These are phyloP conservation scores for Hyles vespertilio DNA, from an alignment of 1,140 invertebrate genomes.

Conservation along the genomic window DNA sequence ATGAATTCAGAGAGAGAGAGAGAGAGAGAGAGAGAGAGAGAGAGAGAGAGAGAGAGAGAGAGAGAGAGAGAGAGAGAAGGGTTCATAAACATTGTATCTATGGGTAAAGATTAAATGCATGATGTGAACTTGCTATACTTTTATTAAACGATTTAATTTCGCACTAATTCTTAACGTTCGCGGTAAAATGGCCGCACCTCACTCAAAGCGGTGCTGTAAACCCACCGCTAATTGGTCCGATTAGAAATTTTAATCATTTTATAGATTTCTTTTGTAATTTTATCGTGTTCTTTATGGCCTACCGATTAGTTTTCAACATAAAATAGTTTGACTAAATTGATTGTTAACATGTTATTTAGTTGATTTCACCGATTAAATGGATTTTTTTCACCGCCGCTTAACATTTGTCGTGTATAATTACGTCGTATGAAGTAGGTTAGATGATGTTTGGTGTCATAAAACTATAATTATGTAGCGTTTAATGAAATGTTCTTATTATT, in stretches of 20 bases:
- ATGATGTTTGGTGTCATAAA: too few species aligned
- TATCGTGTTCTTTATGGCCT: slow-evolving; percentile 61
- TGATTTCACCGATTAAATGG: slow-evolving; percentile 61
- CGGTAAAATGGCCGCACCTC: not conserved
- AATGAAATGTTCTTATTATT: too few species aligned
- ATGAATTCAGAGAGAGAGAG: too few species aligned
- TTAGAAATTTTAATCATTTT: slow-evolving; percentile 69
- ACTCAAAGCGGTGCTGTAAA: slow-evolving; percentile 50
- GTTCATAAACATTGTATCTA: too few species aligned
- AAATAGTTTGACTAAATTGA: slow-evolving; percentile 61
- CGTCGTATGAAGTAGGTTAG: slow-evolving; percentile 14
- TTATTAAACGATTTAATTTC: too few species aligned
- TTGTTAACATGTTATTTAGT: slow-evolving; percentile 63
- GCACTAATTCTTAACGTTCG: too few species aligned
- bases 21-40: too few species aligned
- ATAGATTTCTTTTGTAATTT: slow-evolving; percentile 71
- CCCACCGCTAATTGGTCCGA: slow-evolving; percentile 61
- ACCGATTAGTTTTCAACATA: slow-evolving; percentile 59
- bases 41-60: too few species aligned
- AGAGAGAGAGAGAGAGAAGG: too few species aligned
- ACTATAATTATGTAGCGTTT: too few species aligned
- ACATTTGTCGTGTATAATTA: slow-evolving; percentile 29
- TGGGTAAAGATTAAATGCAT: too few species aligned
- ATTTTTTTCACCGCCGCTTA: slow-evolving; percentile 34
- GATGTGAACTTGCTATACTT: too few species aligned